phyloP scores from a whole-genome alignment of 2,888 invertebrate genomes.

The Xanthorhoe spadicearia region DNA sequence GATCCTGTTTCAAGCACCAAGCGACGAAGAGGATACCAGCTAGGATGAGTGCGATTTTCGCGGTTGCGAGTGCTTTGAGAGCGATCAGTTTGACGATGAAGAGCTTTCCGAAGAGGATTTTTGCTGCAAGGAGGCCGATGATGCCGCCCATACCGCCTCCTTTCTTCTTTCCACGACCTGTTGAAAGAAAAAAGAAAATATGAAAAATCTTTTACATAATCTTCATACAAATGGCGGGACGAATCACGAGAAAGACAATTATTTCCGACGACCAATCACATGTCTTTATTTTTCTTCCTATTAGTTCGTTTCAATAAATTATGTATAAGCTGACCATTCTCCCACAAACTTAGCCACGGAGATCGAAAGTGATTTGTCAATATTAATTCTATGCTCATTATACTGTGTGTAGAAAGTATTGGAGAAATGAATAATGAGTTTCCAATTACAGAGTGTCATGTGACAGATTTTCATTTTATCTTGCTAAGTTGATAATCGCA shows the following conservation, averaged over 20 bases:
- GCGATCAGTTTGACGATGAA: constrained; percentile 92
- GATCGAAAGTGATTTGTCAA: constrained; percentile 21
- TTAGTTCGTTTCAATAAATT: no score
- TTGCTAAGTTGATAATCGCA: not conserved
- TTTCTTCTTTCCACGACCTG: constrained; percentile 90
- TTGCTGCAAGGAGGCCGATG: constrained; percentile 85
- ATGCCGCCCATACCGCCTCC: constrained; percentile 89
- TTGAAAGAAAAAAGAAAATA: constrained; percentile 47
- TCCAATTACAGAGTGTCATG: constrained; percentile 17
- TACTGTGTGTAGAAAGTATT: constrained; percentile 27
- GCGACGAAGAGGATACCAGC: constrained; percentile 87
- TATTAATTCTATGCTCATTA: constrained; percentile 26
- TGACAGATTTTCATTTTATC: constrained; percentile 3
- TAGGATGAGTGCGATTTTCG: constrained; percentile 91
- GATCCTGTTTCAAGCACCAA: constrained; percentile 75
- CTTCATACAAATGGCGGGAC: no score
- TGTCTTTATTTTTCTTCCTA: no score
- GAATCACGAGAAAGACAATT: no score
- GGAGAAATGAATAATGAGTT: constrained; percentile 31
- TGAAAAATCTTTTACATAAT: not conserved
- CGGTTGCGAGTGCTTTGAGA: constrained; percentile 92
- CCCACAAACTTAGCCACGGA: not conserved
- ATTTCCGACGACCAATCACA: no score
- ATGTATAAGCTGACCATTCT: not conserved
- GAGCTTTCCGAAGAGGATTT: constrained; percentile 80